These are phyloP conservation scores for Melozone crissalis DNA, from an alignment of 2,113 vertebrate species.

Conservation along the genomic window DNA sequence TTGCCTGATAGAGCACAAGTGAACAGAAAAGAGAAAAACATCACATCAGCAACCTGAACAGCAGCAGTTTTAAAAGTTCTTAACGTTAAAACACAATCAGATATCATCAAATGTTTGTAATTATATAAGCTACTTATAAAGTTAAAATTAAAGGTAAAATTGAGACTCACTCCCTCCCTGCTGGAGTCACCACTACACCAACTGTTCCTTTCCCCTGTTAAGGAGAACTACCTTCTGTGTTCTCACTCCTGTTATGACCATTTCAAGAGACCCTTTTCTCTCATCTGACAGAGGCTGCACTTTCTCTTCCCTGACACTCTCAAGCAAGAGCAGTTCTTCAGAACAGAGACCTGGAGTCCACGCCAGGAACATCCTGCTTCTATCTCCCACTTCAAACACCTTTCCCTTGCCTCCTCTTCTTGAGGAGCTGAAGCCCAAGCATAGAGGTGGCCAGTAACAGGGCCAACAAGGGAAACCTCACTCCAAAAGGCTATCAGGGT, in stretches of 20 bases:
- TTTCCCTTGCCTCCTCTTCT: neutral
- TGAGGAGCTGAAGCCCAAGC: neutral
- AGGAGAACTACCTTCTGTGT: neutral
- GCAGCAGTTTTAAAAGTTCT: conserved; percentile 43
- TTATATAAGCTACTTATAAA: neutral
- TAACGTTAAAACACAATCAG: conserved; percentile 49
- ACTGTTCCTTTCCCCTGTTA: neutral
- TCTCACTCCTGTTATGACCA: neutral
- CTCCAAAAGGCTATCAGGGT: neutral
- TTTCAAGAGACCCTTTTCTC: neutral
- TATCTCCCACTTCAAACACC: neutral
- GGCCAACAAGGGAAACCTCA: neutral
- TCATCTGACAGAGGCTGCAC: neutral
- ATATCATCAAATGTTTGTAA: neutral
- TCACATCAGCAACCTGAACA: conserved; percentile 67
- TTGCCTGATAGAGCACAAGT: conserved; percentile 79
- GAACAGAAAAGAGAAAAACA: conserved; percentile 76
- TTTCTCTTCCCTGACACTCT: neutral
- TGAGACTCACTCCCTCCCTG: neutral
- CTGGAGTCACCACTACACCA: neutral
- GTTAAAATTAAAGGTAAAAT: neutral
- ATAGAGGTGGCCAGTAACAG: neutral
- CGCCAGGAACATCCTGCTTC: neutral
- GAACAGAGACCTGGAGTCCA: neutral
- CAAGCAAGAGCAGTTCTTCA: neutral